These are phyloP conservation scores for Oceanites oceanicus DNA, from an alignment of 2,113 vertebrate species.

Conservation along the genomic window DNA sequence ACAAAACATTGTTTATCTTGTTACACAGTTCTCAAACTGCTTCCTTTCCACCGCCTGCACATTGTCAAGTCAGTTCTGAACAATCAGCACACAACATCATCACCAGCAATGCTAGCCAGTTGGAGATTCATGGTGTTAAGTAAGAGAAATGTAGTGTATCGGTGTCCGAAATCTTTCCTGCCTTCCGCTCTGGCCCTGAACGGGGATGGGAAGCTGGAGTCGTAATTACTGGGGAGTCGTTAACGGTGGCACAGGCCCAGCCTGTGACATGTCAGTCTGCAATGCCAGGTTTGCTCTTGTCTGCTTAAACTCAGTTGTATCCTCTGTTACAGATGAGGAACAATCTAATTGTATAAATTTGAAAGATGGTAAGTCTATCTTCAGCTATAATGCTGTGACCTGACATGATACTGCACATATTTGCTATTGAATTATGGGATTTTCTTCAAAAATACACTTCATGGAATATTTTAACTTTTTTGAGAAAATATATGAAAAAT, in stretches of 20 bases:
- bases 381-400: not conserved
- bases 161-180: not conserved
- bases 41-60: not conserved
- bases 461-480: not conserved
- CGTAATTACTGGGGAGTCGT: not conserved
- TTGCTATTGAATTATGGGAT: not conserved
- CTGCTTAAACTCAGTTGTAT: not conserved
- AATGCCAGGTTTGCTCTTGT: not conserved
- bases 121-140: not conserved
- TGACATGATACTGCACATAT: not conserved
- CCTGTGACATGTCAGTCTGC: fast-evolving
- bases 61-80: not conserved
- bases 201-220: not conserved
- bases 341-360: not conserved
- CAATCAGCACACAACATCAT: not conserved
- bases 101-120: not conserved
- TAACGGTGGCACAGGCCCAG: not conserved
- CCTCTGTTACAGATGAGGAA: not conserved
- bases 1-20: not conserved
- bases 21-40: not conserved
- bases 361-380: not conserved
- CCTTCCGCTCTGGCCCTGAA: not conserved
- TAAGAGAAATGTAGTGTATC: not conserved
- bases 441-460: not conserved
- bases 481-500: not conserved